A percentile compares a stretch with the other conserved stretches of the same genome.
Evolutionary conservation across 2,113 vertebrate genomes (phyloP).

Genomic region (Alligator mississippiensis): DNA sequence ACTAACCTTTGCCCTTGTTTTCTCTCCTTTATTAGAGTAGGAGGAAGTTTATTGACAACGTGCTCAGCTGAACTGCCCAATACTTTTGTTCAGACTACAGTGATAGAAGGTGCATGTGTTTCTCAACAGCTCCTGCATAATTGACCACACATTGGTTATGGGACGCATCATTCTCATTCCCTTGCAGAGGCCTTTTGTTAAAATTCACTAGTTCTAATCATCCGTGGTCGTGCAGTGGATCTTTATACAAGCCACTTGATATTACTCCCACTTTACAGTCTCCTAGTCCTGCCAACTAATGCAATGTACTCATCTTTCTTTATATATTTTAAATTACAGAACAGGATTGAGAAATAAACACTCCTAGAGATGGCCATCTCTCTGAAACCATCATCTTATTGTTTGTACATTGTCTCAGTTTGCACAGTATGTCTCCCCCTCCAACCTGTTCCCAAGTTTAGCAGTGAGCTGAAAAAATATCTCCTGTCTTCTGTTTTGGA

Average conservation of each 20-base stretch:
- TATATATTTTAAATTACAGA: not conserved
- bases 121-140: not conserved
- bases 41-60: not conserved
- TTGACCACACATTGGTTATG: not conserved
- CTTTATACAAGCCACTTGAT: not conserved
- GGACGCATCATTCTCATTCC: not conserved
- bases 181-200: not conserved
- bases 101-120: not conserved
- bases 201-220: not conserved
- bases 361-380: not conserved
- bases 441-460: not conserved
- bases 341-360: not conserved
- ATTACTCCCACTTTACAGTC: not conserved
- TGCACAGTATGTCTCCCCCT: not conserved
- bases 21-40: not conserved
- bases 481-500: not conserved
- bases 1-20: not conserved
- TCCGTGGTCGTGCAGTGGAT: not conserved
- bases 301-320: not conserved
- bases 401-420: not conserved
- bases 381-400: not conserved
- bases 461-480: not conserved
- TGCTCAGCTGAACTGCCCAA: not conserved
- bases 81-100: constrained; percentile 6
- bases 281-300: not conserved